phyloP scores from a whole-genome alignment of 2,888 invertebrate genomes.

The Tachina grossa region DNA sequence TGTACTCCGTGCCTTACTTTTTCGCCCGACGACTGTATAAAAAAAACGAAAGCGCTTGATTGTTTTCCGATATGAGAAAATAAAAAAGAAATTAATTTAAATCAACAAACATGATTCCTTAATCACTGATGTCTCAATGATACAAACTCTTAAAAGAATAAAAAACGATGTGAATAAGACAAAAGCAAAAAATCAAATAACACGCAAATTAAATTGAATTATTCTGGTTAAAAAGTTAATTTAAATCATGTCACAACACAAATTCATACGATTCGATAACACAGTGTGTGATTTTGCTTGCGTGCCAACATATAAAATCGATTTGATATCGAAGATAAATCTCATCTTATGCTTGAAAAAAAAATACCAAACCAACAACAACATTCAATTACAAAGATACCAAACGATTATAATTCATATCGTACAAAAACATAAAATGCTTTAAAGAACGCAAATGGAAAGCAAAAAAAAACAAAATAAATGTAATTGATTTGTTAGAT shows the following conservation, averaged over 20 bases:
- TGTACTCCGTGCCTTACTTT: not conserved
- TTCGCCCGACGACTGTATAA: not conserved
- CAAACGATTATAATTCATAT: conserved; percentile 66
- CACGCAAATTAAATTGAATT: conserved; percentile 73
- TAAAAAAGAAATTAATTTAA: conserved; percentile 31
- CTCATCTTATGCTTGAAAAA: conserved; percentile 9
- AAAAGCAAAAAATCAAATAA: conserved; percentile 51
- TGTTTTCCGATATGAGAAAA: not conserved
- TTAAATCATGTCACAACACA: conserved; percentile 72
- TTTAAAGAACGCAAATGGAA: conserved; percentile 8
- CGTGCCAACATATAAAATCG: conserved; percentile 71
- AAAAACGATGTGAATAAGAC: conserved; percentile 8
- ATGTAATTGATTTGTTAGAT: conserved; percentile 70
- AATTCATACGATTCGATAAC: conserved; percentile 63
- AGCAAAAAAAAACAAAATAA: not conserved
- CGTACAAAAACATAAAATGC: not conserved
- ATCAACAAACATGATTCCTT: conserved; percentile 57
- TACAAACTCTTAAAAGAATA: conserved; percentile 18
- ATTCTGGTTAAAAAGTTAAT: conserved; percentile 72
- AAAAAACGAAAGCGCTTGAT: conserved; percentile 15
- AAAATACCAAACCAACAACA: conserved; percentile 30
- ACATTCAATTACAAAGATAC: conserved; percentile 59
- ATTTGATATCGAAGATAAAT: conserved; percentile 71
- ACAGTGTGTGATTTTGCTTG: conserved; percentile 70
- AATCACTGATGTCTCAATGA: conserved; percentile 60